Evolutionary conservation across 1,140 invertebrate genomes (phyloP), one percentile per base, ranked within the genome.

Genomic region (Bombus impatiens): DNA sequence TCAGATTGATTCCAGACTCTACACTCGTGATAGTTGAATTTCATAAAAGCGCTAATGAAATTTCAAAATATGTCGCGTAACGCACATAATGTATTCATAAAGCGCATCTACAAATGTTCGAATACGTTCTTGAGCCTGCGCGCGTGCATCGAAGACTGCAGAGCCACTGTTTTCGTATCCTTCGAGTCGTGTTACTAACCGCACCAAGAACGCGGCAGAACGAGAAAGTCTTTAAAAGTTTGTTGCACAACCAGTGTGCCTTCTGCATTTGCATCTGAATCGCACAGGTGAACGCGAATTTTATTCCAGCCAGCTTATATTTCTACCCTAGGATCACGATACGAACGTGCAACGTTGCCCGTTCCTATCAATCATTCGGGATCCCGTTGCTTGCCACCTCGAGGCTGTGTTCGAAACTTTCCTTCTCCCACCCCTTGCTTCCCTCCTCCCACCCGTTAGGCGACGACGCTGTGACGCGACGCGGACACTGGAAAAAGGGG

Each of bases 321-420:
- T 85, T 75, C 79, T 81, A 70, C 44, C 42, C 57, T 88, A 53
- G 78, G 75, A 84, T 84, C 86, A 76, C 70, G 82, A 78, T 88
- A 81, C 89, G 84, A 90, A 86, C 87, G 32, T 86, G 82, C 65
- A 68, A 40, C 65, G 67, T 76, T 83, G 67, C 81, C 77, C 74
- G 83, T 53, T 53, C 10, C 82, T 87, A 92, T 92, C 86, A 89
- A 92, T 92, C 91, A 92, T 86, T 32, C 83, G 53, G 22, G 6
- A 80, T 72, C 86, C 88, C 65, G 82, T 76, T 85, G 70, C 86
- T 82, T 76, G 83, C 79, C 88, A 81, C 86, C 89, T 89, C 84
- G 71, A 82, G 88, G 87, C 88, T 86, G 47, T 77, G 82, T 68
- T 86, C 87, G 47, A 77, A 89, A 89, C 80, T 87, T 89, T 89